These are phyloP conservation scores for Athene noctua DNA, from an alignment of 2,113 vertebrate genomes.

Conservation along the genomic window DNA sequence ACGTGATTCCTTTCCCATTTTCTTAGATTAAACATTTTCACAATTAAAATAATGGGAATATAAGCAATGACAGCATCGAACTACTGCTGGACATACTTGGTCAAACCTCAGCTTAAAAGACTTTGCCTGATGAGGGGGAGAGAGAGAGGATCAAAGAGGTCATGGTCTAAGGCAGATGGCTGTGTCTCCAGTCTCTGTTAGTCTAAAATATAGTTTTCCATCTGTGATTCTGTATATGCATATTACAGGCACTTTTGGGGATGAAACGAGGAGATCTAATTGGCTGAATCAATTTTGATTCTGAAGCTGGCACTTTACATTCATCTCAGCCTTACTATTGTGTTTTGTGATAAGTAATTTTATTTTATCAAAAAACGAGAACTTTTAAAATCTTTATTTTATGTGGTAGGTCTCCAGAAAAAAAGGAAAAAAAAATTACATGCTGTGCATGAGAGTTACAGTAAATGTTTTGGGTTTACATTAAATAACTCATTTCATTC, in stretches of 20 bases:
- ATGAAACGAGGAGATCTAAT: neutral
- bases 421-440: neutral
- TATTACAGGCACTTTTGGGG: neutral
- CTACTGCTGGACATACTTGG: neutral
- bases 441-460: neutral
- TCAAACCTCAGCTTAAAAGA: neutral
- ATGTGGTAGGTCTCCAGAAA: neutral
- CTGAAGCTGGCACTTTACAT: neutral
- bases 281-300: neutral
- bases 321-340: neutral
- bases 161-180: neutral
- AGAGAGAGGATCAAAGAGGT: neutral
- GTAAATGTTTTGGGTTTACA: neutral
- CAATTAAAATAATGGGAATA: neutral
- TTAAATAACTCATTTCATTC: neutral
- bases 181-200: neutral
- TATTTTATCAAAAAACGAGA: neutral
- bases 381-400: neutral
- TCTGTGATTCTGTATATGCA: rapidly evolving
- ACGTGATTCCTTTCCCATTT: neutral
- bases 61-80: neutral
- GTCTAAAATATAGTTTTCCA: neutral
- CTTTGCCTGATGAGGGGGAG: neutral
- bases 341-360: neutral
- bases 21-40: neutral